Evolutionary conservation across 1,140 invertebrate species (phyloP), one percentile per base, ranked within the genome.

Genomic region (Heliconius eleuchia): DNA sequence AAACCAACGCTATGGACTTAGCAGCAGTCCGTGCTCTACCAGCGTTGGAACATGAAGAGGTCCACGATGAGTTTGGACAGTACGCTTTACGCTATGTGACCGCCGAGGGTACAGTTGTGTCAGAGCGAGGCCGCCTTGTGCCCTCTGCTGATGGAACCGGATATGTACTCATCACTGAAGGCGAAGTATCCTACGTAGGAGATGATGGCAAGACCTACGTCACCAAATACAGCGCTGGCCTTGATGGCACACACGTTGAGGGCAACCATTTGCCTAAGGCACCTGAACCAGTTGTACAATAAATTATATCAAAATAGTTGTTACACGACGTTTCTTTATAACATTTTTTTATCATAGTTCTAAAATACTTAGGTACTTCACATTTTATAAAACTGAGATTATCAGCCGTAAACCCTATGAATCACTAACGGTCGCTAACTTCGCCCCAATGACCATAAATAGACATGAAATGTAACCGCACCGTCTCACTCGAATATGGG

Each of bases 1-100:
- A 60, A n/a, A 23, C 18, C 19, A 60, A 23, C 7, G 3, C n/a
- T 3, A 8, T n/a, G 3, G 55, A 23, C 9, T 2, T 23, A 60
- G 79, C 82, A 50, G 79, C 37, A 16, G 37, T 77, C 9, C 74
- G 82, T 30, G 77, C 83, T 71, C 79, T 90, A 16, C 86, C 88
- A 1, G 88, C 87, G 11, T 37, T 90, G 7, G 77, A 86, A 11
- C 87, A 89, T 46, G 90, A 91, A 30, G 91, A 93, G 73, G 84
- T 89, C 18, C 89, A 89, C 74, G 92, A 94, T 72, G 89, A 93
- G 23, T 84, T 78, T 52, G 93, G 93, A 5, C 91, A 94, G 80
- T 95, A 89, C 78, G 87, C 92, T 3, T 80, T 94, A 30, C 88
- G 89, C 9, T 95, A 94, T 82, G 80, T 91, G 60, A 92, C 91